Conservation (phyloP, 2,888 invertebrate genomes). For the Drosophila nigricruria region DNA sequence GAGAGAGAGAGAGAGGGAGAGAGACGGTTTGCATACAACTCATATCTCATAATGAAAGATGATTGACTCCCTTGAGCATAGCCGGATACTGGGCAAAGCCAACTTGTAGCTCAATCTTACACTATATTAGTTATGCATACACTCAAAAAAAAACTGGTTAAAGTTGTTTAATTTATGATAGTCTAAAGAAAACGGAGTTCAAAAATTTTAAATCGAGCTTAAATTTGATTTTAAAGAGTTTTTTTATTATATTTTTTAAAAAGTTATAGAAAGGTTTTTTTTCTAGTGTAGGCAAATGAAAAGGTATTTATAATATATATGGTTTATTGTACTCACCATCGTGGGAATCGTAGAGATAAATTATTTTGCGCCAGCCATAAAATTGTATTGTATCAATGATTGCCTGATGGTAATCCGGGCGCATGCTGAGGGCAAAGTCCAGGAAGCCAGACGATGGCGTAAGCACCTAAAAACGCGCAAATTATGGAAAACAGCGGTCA, state of each 20-base stretch:
- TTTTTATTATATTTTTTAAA: too few species aligned
- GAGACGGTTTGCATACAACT: slow-evolving; percentile 14
- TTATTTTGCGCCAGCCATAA: slow-evolving; percentile 93
- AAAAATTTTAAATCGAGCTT: too few species aligned
- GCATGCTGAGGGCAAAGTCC: slow-evolving; percentile 96
- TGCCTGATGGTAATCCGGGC: slow-evolving; percentile 97
- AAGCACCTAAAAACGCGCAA: slow-evolving; percentile 88
- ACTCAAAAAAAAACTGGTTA: not conserved
- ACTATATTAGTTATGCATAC: slow-evolving; percentile 44
- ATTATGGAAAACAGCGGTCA: slow-evolving; percentile 73
- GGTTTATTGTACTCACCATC: slow-evolving; percentile 88
- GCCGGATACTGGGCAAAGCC: slow-evolving; percentile 12
- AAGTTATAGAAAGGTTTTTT: not conserved
- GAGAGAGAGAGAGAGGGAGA: not conserved
- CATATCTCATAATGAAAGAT: slow-evolving; percentile 53
- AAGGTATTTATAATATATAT: slow-evolving; percentile 9
- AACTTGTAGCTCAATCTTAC: slow-evolving; percentile 40
- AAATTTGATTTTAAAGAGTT: not conserved
- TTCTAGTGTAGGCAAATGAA: not conserved
- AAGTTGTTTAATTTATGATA: not conserved
- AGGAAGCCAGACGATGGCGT: slow-evolving; percentile 94
- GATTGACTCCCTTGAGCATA: slow-evolving; percentile 57
- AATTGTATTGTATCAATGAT: slow-evolving; percentile 97
- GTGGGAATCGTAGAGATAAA: slow-evolving; percentile 92
- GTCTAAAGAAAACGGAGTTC: not conserved